phyloP scores from a whole-genome alignment of 2,797 vertebrate species.

The Brotogeris chrysoptera region DNA sequence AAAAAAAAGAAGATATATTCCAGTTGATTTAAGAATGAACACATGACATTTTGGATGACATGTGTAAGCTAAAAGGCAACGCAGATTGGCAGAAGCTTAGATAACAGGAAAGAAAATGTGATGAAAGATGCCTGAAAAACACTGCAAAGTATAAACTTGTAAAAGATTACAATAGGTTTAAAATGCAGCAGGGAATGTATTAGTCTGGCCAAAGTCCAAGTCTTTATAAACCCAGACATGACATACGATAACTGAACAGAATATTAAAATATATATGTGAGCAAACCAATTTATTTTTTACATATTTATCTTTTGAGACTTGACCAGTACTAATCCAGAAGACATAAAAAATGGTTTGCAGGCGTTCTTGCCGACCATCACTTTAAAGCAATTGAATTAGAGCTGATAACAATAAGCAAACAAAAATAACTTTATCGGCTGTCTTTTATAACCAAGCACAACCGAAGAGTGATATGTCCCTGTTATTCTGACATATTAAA shows the following conservation, averaged over 20 bases:
- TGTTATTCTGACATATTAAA: neutral
- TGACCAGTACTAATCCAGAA: neutral
- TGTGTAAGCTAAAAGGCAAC: neutral
- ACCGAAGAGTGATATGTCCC: neutral
- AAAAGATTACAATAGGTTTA: neutral
- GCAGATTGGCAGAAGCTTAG: neutral
- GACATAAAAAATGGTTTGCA: neutral
- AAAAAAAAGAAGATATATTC: neutral
- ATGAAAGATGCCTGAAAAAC: neutral
- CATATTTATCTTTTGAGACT: neutral
- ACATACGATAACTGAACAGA: neutral
- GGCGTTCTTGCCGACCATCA: neutral
- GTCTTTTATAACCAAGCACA: neutral
- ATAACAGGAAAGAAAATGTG: neutral
- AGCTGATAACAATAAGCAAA: neutral
- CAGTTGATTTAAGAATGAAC: neutral
- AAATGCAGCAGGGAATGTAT: neutral
- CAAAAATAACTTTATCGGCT: neutral
- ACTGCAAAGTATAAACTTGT: neutral
- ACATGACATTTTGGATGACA: neutral
- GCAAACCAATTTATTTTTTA: neutral
- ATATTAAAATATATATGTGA: neutral
- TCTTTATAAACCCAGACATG: neutral
- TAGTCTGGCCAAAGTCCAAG: neutral
- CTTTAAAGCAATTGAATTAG: neutral